Conservation (phyloP, 2,888 invertebrate species). For the Ochlodes sylvanus region DNA sequence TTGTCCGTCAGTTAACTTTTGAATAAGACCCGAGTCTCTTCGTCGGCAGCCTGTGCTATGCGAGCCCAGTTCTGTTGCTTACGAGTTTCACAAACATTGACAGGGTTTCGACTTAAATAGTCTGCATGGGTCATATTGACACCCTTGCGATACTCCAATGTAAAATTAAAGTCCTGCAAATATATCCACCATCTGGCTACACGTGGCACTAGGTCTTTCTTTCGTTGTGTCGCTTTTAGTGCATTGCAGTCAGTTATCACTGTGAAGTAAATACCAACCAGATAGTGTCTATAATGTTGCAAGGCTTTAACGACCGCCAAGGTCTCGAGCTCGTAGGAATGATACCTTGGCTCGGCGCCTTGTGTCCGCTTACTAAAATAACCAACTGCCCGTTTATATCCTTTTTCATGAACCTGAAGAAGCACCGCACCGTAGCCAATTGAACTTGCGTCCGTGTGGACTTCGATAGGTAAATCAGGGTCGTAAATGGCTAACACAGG, state of each 20-base stretch:
- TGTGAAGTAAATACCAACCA: slow-evolving; percentile 38
- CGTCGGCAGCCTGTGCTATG: background rate
- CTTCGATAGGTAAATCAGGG: too few relatives aligned
- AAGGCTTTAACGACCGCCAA: slow-evolving; percentile 41
- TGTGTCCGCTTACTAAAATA: background rate
- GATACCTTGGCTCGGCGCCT: slow-evolving; percentile 24
- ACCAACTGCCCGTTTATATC: background rate
- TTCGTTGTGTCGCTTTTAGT: slow-evolving; percentile 36
- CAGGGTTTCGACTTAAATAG: slow-evolving; percentile 36
- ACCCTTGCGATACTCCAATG: slow-evolving; percentile 40
- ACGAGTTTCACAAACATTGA: slow-evolving; percentile 7
- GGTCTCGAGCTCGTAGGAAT: slow-evolving; percentile 41
- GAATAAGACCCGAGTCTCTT: background rate
- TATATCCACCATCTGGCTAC: slow-evolving; percentile 53
- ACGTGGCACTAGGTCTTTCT: slow-evolving; percentile 49
- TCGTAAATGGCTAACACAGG: too few relatives aligned
- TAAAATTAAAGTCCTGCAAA: slow-evolving; percentile 45
- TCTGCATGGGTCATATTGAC: background rate
- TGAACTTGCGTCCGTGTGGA: too few relatives aligned
- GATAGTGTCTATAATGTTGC: slow-evolving; percentile 40
- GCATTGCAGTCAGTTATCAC: slow-evolving; percentile 52
- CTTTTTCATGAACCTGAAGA: background rate
- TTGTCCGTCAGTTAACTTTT: background rate
- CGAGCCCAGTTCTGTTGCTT: slow-evolving; percentile 7
- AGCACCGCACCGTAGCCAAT: background rate